A percentile compares a stretch with the other conserved stretches of the same genome.
Conservation (phyloP, 2,888 invertebrate genomes). For the Ophonus ardosiacus region DNA sequence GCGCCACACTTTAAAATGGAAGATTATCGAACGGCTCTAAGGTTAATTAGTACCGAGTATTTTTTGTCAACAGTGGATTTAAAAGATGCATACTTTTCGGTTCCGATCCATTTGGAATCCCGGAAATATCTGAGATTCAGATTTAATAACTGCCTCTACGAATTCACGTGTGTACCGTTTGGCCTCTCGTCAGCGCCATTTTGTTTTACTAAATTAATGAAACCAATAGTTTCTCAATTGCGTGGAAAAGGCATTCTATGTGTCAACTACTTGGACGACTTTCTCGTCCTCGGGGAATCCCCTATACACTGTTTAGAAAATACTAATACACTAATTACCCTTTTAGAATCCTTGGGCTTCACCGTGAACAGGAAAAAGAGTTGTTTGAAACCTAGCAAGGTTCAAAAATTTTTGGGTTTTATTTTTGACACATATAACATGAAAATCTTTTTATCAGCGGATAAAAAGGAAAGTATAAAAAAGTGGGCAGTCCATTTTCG, state of each 20-base stretch:
- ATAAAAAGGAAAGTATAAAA: background rate
- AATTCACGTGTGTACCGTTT: background rate
- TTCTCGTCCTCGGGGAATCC: no score
- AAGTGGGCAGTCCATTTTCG: background rate
- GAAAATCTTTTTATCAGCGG: background rate
- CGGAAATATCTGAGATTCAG: background rate
- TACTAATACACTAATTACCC: no score
- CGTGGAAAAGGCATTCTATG: no score
- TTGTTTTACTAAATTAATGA: no score
- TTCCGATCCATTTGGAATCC: background rate
- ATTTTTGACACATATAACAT: background rate
- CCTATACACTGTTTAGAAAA: no score
- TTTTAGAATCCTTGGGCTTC: background rate
- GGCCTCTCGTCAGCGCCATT: background rate
- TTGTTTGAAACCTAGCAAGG: background rate
- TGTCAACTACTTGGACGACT: no score
- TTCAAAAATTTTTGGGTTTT: background rate
- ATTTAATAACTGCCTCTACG: background rate
- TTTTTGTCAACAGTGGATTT: background rate
- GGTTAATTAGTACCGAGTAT: no score
- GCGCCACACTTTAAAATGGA: no score
- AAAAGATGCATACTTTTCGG: background rate
- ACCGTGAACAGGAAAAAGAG: background rate
- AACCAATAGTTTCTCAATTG: no score
- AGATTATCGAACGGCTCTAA: no score